Base-by-base conservation (phyloP, 2,113 vertebrate species). In the Leptocoma aspasia region DNA sequence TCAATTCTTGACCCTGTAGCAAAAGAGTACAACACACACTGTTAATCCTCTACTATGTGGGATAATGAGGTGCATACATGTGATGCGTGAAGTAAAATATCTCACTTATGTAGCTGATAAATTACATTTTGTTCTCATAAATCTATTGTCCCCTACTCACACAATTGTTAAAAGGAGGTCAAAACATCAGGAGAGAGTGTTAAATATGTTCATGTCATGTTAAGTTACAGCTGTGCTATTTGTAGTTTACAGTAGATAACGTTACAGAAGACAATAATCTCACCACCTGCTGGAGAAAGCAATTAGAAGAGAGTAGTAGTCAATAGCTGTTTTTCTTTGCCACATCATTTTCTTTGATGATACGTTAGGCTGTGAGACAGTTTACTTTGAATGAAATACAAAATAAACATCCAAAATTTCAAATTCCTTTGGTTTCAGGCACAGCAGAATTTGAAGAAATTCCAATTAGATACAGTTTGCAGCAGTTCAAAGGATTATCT, bases 271-370 rank as follows among this genome's bases (percentile, higher is more conserved):
- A 97, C 94, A 90, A 96, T 97, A 86, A 96, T 97, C 96, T 97
- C 96, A 96, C 90, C 95, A 95, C 92, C 92, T 96, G 92, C 90
- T 95, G 91, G 94, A 97, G 92, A 94, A 91, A 95, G n/a, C 87
- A 97, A 96, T 96, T 96, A 95, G 72, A 90, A 66, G 61, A 93
- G 80, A 96, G 76, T 19, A 66, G 52, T 78, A 78, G 72, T 95
- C 50, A 61, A 65, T 89, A 86, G 78, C 76, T 92, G 81, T 27
- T 96, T 96, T 92, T 82, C 65, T 94, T 65, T 60, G 64, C 44
- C 84, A 73, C 56, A 53, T 27, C 75, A 50, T 85, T 94, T 95
- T 96, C 89, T 90, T 57, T 90, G 63, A 86, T 81, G 75, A 73
- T 83, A 84, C 65, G 28, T 66, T 59, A 53, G 81, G 81, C 33